These are phyloP conservation scores for Bombus sibiricus DNA, from an alignment of 1,140 invertebrate genomes.

Conservation along the genomic window DNA sequence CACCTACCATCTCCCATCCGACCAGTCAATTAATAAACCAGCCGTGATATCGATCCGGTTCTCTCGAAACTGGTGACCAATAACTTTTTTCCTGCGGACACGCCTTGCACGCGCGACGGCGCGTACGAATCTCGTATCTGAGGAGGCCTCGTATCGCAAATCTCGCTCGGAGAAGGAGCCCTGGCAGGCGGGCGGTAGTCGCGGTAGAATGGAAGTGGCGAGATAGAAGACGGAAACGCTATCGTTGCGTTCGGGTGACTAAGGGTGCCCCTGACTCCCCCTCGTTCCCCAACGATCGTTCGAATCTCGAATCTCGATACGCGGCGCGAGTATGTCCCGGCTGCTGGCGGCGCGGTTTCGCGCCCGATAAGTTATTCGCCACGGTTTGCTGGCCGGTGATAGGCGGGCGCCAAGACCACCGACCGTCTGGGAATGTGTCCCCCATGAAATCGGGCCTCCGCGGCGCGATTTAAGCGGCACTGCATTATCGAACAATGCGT, in stretches of 20 bases:
- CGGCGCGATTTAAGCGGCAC: conserved; percentile 62
- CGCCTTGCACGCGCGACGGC: conserved; percentile 30
- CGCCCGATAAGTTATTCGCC: conserved; percentile 73
- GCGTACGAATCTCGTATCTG: conserved; percentile 40
- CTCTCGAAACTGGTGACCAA: background rate
- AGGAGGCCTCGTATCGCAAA: conserved; percentile 56
- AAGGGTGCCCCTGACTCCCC: conserved; percentile 52
- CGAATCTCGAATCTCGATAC: conserved; percentile 52
- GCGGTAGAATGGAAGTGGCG: conserved; percentile 42
- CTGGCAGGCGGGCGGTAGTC: conserved; percentile 37
- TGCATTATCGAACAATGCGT: conserved; percentile 75
- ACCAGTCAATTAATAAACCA: background rate
- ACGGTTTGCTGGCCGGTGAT: conserved; percentile 71
- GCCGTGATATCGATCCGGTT: background rate
- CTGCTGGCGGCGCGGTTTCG: conserved; percentile 66
- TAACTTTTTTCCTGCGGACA: background rate
- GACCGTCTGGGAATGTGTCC: conserved; percentile 78
- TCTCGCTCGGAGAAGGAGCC: conserved; percentile 54
- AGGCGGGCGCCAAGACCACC: conserved; percentile 76
- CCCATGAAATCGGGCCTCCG: conserved; percentile 68
- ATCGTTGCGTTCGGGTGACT: conserved; percentile 55
- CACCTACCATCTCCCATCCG: background rate
- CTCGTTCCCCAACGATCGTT: conserved; percentile 42
- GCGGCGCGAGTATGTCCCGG: conserved; percentile 27
- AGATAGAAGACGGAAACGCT: conserved; percentile 60